phyloP scores from a whole-genome alignment of 2,888 invertebrate species.

The Beris morrisii region DNA sequence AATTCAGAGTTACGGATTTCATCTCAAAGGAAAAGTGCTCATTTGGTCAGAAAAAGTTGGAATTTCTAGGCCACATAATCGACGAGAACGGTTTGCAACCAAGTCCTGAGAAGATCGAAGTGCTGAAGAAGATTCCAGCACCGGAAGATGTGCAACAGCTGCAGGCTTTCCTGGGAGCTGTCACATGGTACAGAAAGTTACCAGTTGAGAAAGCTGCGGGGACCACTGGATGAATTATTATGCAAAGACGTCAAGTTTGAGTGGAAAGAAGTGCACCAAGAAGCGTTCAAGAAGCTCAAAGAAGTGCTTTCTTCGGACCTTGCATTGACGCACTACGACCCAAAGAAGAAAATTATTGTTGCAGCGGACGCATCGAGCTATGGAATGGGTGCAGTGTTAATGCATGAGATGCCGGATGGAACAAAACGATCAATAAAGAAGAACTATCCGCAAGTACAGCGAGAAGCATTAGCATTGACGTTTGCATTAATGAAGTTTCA shows the following conservation, averaged over 20 bases:
- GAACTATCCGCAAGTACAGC: constrained; percentile 46
- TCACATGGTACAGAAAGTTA: constrained; percentile 3
- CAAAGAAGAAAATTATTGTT: constrained; percentile 41
- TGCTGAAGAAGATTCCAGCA: background rate
- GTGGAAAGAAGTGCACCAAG: constrained; percentile 31
- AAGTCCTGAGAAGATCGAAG: too few species aligned
- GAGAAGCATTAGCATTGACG: constrained; percentile 47
- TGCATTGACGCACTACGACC: constrained; percentile 39
- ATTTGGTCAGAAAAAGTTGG: constrained; percentile 5
- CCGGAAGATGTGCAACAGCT: constrained; percentile 39
- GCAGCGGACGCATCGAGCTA: constrained; percentile 49
- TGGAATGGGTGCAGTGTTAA: constrained; percentile 39
- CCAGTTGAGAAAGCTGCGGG: constrained; percentile 27
- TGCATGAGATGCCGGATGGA: constrained; percentile 43
- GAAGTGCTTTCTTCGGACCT: constrained; percentile 35
- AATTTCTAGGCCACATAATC: constrained; percentile 38
- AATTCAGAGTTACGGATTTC: too few species aligned
- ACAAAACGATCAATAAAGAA: constrained; percentile 44
- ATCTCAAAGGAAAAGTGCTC: background rate
- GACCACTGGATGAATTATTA: constrained; percentile 14
- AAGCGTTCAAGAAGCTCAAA: constrained; percentile 34
- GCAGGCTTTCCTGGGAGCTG: constrained; percentile 37
- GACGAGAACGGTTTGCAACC: too few species aligned
- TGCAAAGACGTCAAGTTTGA: constrained; percentile 17
- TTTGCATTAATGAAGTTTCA: constrained; percentile 47